Percentiles rank a stretch among this genome's conserved stretches.
Conservation (phyloP, 2,888 invertebrate species). For the Allophyes oxyacanthae region DNA sequence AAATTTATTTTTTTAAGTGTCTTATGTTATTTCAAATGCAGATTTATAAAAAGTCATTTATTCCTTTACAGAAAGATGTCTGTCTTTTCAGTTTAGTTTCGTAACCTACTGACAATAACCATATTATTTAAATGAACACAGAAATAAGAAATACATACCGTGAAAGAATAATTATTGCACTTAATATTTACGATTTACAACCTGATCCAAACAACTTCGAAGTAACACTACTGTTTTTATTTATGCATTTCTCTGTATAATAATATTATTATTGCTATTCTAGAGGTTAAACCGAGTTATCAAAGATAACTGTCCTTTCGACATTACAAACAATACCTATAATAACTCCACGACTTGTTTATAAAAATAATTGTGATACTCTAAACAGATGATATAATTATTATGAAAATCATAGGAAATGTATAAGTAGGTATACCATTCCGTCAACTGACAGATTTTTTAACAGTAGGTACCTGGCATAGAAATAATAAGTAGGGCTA, state of each 20-base stretch:
- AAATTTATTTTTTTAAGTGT: too few species aligned
- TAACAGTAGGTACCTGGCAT: too few species aligned
- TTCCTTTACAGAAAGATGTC: too few species aligned
- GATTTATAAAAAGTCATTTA: too few species aligned
- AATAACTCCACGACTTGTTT: neutral
- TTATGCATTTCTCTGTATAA: conserved; percentile 26
- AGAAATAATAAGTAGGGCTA: too few species aligned
- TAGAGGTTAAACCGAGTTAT: conserved; percentile 56
- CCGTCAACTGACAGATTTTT: too few species aligned
- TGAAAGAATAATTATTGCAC: conserved; percentile 10
- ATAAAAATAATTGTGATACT: conserved; percentile 12
- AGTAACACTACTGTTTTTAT: conserved; percentile 45
- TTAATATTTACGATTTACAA: conserved; percentile 16
- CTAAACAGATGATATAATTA: neutral
- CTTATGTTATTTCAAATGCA: too few species aligned
- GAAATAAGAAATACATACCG: conserved; percentile 24
- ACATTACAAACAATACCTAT: conserved; percentile 7
- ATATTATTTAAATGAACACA: too few species aligned
- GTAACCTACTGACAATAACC: too few species aligned
- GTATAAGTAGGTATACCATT: too few species aligned
- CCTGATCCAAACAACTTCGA: conserved; percentile 27
- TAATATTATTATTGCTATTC: conserved; percentile 14
- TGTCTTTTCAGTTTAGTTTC: too few species aligned
- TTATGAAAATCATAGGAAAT: neutral
- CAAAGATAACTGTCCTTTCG: conserved; percentile 28